These are phyloP conservation scores for Crenichthys baileyi DNA, from an alignment of 2,797 vertebrate genomes.

Conservation along the genomic window DNA sequence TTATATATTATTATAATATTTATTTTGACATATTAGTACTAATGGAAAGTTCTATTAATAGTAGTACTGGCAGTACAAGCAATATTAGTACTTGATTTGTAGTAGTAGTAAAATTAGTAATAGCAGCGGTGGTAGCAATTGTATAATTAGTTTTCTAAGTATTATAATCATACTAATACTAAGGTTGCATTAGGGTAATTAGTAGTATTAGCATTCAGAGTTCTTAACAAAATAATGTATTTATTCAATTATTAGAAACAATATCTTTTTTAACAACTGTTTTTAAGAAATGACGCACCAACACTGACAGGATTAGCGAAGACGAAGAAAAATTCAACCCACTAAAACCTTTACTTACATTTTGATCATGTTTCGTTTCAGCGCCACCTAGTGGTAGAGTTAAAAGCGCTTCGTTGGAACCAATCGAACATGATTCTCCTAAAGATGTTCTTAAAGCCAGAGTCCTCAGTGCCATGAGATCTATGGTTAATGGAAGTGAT, in stretches of 20 bases:
- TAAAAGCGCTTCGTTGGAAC: background rate
- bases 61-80: too few species aligned
- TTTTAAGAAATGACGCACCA: background rate
- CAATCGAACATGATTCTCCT: background rate
- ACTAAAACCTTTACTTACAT: background rate
- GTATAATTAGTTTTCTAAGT: too few species aligned
- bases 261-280: background rate
- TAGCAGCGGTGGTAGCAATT: too few species aligned
- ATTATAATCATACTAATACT: background rate
- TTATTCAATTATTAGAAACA: background rate
- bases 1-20: too few species aligned
- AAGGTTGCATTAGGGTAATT: background rate
- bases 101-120: too few species aligned
- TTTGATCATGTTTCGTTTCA: background rate
- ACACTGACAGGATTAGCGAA: background rate
- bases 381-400: conserved; percentile 12
- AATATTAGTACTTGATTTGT: too few species aligned
- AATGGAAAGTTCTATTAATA: too few species aligned
- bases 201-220: background rate
- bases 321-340: background rate
- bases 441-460: background rate
- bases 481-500: background rate
- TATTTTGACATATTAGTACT: too few species aligned
- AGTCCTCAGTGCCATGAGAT: background rate
- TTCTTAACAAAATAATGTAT: background rate